Evolutionary conservation across 2,797 vertebrate species (phyloP).

Genomic region (Tenualosa ilisha): DNA sequence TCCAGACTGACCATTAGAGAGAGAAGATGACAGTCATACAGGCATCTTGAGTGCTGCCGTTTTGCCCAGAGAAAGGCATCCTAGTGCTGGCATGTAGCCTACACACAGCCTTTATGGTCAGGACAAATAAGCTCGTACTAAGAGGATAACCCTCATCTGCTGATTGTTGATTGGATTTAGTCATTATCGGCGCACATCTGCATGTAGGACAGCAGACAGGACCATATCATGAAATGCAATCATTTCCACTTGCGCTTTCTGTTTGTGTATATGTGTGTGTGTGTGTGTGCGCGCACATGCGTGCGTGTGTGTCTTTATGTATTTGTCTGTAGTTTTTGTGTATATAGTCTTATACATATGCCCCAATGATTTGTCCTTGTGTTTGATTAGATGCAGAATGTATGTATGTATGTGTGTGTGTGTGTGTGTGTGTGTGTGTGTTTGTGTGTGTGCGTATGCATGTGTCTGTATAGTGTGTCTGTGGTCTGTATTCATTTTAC

Average conservation of each 20-base stretch:
- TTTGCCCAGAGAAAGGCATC: neutral
- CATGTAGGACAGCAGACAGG: too few species aligned
- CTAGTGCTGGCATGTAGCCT: neutral
- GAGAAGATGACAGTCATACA: neutral
- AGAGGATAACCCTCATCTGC: neutral
- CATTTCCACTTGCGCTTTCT: neutral
- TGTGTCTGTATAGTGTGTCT: neutral
- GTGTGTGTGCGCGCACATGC: conserved; percentile 6
- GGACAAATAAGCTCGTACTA: neutral
- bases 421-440: conserved; percentile 21
- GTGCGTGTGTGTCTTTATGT: neutral
- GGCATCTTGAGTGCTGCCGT: neutral
- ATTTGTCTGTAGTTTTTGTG: neutral
- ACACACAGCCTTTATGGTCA: neutral
- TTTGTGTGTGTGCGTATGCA: neutral
- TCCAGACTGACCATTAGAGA: neutral
- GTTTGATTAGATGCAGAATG: neutral
- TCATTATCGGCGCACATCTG: too few species aligned
- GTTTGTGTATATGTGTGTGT: neutral
- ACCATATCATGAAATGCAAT: too few species aligned
- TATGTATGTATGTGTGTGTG: conserved; percentile 29
- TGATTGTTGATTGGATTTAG: too few species aligned
- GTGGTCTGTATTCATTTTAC: neutral
- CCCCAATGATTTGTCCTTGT: too few species aligned
- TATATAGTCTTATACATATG: neutral